Conservation (phyloP, 2,113 vertebrate genomes). For the Periophthalmus modestus region DNA sequence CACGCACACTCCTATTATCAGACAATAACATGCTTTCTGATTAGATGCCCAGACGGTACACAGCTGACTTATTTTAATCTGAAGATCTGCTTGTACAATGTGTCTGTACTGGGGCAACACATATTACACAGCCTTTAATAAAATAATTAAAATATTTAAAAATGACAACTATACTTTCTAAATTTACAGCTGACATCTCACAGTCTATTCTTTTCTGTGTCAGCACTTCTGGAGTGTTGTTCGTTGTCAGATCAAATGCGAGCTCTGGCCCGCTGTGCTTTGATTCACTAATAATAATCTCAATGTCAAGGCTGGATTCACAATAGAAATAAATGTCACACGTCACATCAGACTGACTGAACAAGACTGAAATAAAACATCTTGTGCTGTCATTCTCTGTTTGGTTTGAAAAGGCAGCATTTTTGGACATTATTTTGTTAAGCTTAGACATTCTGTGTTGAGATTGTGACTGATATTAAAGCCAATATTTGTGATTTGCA, state of each 20-base stretch:
- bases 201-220: neutral
- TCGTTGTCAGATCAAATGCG: neutral
- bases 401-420: neutral
- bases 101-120: too few species aligned
- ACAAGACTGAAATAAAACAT: neutral
- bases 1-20: too few species aligned
- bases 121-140: too few species aligned
- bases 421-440: neutral
- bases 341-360: neutral
- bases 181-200: neutral
- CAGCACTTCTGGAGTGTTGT: neutral
- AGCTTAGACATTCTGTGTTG: too few species aligned
- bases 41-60: too few species aligned
- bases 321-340: neutral
- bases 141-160: neutral
- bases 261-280: neutral
- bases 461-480: too few species aligned
- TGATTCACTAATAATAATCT: neutral
- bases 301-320: neutral
- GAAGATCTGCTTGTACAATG: too few species aligned
- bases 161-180: neutral
- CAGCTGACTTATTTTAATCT: too few species aligned
- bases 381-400: neutral
- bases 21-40: too few species aligned
- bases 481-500: too few species aligned